Base-by-base conservation (phyloP, 2,888 invertebrate genomes). In the Nezara viridula region DNA sequence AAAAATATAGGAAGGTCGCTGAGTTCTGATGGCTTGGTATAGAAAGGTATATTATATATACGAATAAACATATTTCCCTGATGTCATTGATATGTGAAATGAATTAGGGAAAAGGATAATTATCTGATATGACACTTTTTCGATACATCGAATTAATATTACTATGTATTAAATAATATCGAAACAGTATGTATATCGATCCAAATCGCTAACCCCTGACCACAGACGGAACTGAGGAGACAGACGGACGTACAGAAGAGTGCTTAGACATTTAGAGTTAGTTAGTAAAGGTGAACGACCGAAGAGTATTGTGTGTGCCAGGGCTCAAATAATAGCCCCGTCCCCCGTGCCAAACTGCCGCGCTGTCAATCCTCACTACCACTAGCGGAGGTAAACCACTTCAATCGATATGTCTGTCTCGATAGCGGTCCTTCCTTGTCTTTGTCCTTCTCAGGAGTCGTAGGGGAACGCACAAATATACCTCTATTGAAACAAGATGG, bases 241-340 rank as follows among this genome's bases (percentile, higher is more conserved):
- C 66, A 73, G 19, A 37, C 19, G 19, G 81, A 47, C 81, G 44
- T 24, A 81, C n/a, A n/a, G 44, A 24, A 47, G 81, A 81, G 81
- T 81, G 81, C 40, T 81, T 81, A 81, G 81, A 47, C 44, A 81
- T 81, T 81, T 81, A 81, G 40, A 73, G 37, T 73, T 44, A 81
- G 81, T 47, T 47, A 47, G 44, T 81, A 47, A 81, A 81, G 81
- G 40, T 81, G 81, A 81, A 81, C 81, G 81, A 81, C 81, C 81
- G 44, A 44, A 14, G 24, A 81, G 81, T 81, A 81, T 81, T 81
- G 81, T 81, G 12, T 44, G 81, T 81, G 81, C 81, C 81, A 81
- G 81, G 81, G 81, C 81, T 44, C 81, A 81, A 81, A 81, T 81
- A 81, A 81, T 81, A 81, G 81, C 81, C 44, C 9, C 81, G 0